Evolutionary conservation across 2,888 invertebrate genomes (phyloP), one percentile per base, ranked within the genome.

Genomic region (Stenchaetothrips biformis): DNA sequence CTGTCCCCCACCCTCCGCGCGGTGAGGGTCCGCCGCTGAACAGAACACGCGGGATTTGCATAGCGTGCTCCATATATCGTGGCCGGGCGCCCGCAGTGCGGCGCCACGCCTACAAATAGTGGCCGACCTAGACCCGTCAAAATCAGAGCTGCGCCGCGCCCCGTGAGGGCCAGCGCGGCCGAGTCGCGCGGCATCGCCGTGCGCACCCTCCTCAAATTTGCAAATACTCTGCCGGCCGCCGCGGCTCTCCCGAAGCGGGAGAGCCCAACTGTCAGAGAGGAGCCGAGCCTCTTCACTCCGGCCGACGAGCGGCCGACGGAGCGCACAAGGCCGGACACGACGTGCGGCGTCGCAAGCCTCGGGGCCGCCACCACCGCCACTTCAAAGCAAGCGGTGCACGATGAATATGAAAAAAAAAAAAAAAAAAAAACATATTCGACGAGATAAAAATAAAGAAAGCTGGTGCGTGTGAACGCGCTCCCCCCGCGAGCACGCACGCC

Each of bases 121-220:
- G 67, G 25, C 21, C 53, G 53, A 13, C 53, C 53, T 13, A 53
- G 53, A 53, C 13, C 67, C 67, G 67, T 74, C 67, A 74, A 74
- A 74, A 74, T 74, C 67, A 74, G 67, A 74, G 25, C 21, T 13
- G 59, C 21, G 67, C 67, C 21, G 67, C 53, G 67, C 67, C 62
- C 62, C 37, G 62, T n/a, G 9, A 21, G 21, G 62, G n/a, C 67
- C 49, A 16, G 16, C 13, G 53, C 53, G 7, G 53, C 53, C 53
- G 16, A 53, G 53, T 53, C 53, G 4, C 53, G 1, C 25, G 9
- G 67, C 67, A 4, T 6, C 67, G 67, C 67, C 2, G 11, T 25
- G 21, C 21, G 21, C 7, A 25, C 25, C 67, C 25, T 25, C 4
- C 25, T 74, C 67, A 74, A 74, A 74, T 74, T 74, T 74, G 67